Evolutionary conservation across 2,113 vertebrate genomes (phyloP).

Genomic region (Lepisosteus oculatus): DNA sequence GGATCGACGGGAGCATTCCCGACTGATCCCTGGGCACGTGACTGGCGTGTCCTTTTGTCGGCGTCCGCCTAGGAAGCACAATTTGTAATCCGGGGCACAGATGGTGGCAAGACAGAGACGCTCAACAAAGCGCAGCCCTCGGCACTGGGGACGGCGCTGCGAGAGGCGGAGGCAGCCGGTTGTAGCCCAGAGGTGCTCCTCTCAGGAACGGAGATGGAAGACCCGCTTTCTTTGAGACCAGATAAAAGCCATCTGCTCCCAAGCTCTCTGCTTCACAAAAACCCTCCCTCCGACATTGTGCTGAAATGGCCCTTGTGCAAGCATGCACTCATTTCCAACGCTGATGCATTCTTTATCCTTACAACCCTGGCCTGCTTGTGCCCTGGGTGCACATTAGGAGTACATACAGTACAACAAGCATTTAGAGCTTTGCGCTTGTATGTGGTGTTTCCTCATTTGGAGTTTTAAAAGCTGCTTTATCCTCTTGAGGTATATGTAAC

Average conservation of each 20-base stretch:
- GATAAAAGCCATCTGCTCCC: conserved; percentile 10
- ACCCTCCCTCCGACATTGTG: not conserved
- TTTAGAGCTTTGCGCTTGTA: not conserved
- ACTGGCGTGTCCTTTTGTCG: too few relatives aligned
- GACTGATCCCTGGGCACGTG: too few relatives aligned
- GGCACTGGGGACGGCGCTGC: not conserved
- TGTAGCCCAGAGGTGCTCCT: conserved; percentile 11
- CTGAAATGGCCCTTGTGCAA: too few relatives aligned
- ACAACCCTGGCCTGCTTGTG: not conserved
- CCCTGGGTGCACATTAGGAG: not conserved
- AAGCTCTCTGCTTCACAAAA: not conserved
- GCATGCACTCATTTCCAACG: not conserved
- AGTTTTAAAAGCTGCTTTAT: not conserved
- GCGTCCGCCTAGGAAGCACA: too few relatives aligned
- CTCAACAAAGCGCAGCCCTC: too few relatives aligned
- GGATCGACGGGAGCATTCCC: too few relatives aligned
- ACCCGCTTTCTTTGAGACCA: not conserved
- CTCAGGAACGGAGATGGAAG: conserved; percentile 10
- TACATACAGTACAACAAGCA: not conserved
- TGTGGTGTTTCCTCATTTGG: not conserved
- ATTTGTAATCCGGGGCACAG: too few relatives aligned
- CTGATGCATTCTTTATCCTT: not conserved
- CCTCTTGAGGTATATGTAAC: not conserved
- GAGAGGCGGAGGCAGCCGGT: conserved; percentile 37
- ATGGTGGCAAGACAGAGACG: too few relatives aligned